Conservation (phyloP, 2,113 vertebrate species). For the Alosa alosa region DNA sequence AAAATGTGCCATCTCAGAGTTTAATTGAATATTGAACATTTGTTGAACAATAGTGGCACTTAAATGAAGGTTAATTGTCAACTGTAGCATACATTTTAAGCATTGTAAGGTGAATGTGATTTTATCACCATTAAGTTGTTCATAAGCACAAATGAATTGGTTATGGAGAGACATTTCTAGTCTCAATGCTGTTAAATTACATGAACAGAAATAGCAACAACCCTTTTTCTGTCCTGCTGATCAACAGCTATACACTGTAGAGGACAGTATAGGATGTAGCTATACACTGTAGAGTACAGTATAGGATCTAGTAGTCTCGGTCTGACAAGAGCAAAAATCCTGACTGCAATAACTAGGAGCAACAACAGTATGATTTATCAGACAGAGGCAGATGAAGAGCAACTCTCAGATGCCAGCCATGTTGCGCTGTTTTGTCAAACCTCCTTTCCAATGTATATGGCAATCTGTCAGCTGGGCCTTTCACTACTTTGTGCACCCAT, state of each 20-base stretch:
- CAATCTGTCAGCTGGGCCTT: neutral
- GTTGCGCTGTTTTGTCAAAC: neutral
- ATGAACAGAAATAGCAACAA: neutral
- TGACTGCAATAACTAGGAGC: neutral
- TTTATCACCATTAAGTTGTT: neutral
- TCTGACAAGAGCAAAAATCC: neutral
- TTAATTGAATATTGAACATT: neutral
- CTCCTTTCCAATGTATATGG: neutral
- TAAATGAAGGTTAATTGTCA: neutral
- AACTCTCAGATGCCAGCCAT: neutral
- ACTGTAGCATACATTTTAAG: neutral
- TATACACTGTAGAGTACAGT: no score
- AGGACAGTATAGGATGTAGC: no score
- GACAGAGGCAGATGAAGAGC: neutral
- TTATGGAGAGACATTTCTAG: neutral
- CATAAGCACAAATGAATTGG: neutral
- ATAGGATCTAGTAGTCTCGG: neutral
- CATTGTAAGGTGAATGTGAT: neutral
- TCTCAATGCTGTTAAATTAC: neutral
- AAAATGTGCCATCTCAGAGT: neutral
- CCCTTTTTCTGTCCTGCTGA: neutral
- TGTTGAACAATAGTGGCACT: conserved; percentile 1
- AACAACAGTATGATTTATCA: neutral
- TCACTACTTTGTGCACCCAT: neutral
- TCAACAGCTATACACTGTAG: neutral